Base-by-base conservation (phyloP, 2,888 invertebrate genomes). In the Blomia tropicalis region DNA sequence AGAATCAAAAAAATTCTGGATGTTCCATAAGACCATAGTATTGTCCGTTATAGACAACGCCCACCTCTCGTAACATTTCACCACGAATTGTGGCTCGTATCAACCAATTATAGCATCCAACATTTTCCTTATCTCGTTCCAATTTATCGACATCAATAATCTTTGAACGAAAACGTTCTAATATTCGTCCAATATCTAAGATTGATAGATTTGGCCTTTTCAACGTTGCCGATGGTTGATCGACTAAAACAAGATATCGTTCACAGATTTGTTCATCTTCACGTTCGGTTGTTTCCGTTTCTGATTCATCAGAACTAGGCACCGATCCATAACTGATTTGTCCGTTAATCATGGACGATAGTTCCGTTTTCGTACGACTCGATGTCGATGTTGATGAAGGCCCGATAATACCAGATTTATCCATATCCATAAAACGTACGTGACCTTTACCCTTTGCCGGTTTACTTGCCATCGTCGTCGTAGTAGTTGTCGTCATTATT, bases 91-190 rank as follows among this genome's bases (percentile, higher is more conserved):
- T 87, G 71, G 91, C 91, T 77, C 89, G 90, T 78, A 91, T 91
- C 75, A 90, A 90, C 91, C 91, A 91, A 77, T 90, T 89, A 79
- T 88, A 88, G 74, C 88, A 88, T 76, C 90, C 89, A 75, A 87
- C 87, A 74, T 87, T 87, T 75, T 90, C 90, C 70, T 85, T 85
- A 75, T 91, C 90, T 64, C 91, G 81, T 75, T 90, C 89, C 69
- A 91, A 78, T 69, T 88, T 81, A 77, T 91, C 90, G 69, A 91
- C 90, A 77, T 91, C 91, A 68, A 91, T 79, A 70, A 91, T 91
- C 77, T 90, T 91, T 66, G 89, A 88, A 75, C 84, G 88, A 71
- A 91, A 81, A 70, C 90, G 80, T 75, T 91, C 91, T 70, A 91
- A 79, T 72, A 91, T 91, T 74, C 91, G 87, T 69, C 91, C 91